Percentiles rank a stretch among this genome's conserved stretches.
Conservation (phyloP, 2,113 vertebrate genomes). For the Phalacrocorax brasilianus region DNA sequence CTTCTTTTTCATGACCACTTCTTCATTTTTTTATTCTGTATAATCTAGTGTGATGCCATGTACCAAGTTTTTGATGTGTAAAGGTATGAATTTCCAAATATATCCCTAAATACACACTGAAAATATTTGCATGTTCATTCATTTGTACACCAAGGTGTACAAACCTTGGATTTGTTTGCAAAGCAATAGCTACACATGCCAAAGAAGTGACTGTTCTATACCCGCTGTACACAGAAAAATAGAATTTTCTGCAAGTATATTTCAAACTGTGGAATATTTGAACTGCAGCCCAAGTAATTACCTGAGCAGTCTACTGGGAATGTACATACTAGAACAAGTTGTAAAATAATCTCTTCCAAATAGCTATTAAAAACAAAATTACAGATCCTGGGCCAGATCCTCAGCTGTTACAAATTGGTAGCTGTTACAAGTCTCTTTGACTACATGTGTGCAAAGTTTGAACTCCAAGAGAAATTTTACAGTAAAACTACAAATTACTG, state of each 20-base stretch:
- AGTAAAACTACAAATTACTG: conserved; percentile 4
- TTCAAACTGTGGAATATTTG: conserved; percentile 46
- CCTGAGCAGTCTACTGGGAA: conserved; percentile 50
- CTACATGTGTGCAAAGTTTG: background rate
- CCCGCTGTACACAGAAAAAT: conserved; percentile 17
- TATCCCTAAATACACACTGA: background rate
- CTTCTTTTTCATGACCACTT: background rate
- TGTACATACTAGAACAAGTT: conserved; percentile 44
- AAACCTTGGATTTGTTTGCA: background rate
- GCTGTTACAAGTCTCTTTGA: conserved; percentile 13
- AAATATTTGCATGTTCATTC: background rate
- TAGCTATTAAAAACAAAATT: conserved; percentile 54
- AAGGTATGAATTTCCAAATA: background rate
- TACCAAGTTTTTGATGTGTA: background rate
- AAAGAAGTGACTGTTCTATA: background rate
- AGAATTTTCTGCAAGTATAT: conserved; percentile 18
- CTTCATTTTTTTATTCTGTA: background rate
- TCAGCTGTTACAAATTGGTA: conserved; percentile 59
- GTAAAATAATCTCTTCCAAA: conserved; percentile 65
- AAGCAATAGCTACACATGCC: background rate
- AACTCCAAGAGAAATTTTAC: conserved; percentile 28
- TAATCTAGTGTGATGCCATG: background rate
- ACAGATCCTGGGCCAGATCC: conserved; percentile 44
- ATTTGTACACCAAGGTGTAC: background rate
- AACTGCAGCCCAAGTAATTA: conserved; percentile 52